phyloP scores from a whole-genome alignment of 2,888 invertebrate genomes.

The Chymomyza procnemis region DNA sequence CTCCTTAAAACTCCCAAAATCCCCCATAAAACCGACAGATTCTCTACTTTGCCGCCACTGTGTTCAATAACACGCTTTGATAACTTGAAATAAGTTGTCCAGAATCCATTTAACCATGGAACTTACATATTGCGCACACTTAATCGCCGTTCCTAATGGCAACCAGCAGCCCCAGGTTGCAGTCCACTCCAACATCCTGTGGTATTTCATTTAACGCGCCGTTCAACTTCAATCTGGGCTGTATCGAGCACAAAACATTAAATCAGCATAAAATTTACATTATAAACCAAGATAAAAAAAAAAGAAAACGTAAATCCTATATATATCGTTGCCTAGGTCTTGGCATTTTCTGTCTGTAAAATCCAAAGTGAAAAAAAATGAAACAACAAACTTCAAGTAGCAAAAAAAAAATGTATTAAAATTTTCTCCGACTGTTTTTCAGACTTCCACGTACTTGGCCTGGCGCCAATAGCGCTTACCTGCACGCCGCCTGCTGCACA shows the following conservation, averaged over 20 bases:
- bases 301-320: too few species aligned
- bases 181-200: neutral
- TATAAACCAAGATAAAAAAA: slow-evolving; percentile 54
- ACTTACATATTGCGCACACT: slow-evolving; percentile 24
- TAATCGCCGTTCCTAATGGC: slow-evolving; percentile 32
- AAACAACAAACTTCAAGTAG: slow-evolving; percentile 34
- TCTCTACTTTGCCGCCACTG: too few species aligned
- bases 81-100: neutral
- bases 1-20: too few species aligned
- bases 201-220: slow-evolving; percentile 62
- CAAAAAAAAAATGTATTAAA: slow-evolving; percentile 58
- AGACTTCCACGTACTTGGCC: slow-evolving; percentile 27
- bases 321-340: slow-evolving; percentile 7
- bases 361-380: neutral
- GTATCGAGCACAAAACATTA: slow-evolving; percentile 56
- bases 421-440: slow-evolving; percentile 37
- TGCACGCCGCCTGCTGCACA: slow-evolving; percentile 1
- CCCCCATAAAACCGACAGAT: too few species aligned
- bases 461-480: neutral
- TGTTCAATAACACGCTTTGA: neutral
- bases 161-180: neutral
- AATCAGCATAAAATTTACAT: slow-evolving; percentile 73
- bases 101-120: neutral
- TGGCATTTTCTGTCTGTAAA: neutral
- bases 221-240: slow-evolving; percentile 56